Evolutionary conservation across 2,888 invertebrate species (phyloP).

Genomic region (Linnaemya tessellans): DNA sequence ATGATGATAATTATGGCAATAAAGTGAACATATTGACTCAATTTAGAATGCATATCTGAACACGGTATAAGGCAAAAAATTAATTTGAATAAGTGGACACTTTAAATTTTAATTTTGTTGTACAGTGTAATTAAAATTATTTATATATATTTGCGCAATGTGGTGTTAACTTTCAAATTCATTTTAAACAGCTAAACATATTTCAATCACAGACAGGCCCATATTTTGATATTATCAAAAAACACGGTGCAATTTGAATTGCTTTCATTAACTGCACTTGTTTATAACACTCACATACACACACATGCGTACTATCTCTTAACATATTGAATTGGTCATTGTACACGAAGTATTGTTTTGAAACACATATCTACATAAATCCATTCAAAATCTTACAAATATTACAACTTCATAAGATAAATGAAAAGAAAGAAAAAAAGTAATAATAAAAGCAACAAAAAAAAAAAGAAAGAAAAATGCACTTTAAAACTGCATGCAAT

Average conservation of each 20-base stretch:
- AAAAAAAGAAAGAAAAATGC: neutral
- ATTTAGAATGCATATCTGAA: no score
- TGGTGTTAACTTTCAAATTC: neutral
- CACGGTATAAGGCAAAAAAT: no score
- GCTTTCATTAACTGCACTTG: constrained; percentile 47
- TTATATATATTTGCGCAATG: neutral
- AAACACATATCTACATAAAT: constrained; percentile 1
- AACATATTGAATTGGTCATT: constrained; percentile 45
- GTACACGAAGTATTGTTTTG: constrained; percentile 32
- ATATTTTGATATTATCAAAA: constrained; percentile 2
- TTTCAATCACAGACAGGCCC: neutral
- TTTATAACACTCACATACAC: constrained; percentile 15
- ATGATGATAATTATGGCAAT: no score
- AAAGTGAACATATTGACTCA: no score
- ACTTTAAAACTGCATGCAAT: constrained; percentile 24
- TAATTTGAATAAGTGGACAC: no score
- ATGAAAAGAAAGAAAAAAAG: neutral
- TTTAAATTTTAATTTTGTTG: no score
- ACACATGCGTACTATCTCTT: neutral
- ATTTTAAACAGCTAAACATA: constrained; percentile 4
- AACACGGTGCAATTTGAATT: constrained; percentile 36
- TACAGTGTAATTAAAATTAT: neutral
- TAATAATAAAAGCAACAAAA: constrained; percentile 8
- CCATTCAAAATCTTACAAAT: constrained; percentile 1
- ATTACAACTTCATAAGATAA: constrained; percentile 31